Base-by-base conservation (phyloP, 1,140 invertebrate species). In the Neoseiulus cucumeris region DNA sequence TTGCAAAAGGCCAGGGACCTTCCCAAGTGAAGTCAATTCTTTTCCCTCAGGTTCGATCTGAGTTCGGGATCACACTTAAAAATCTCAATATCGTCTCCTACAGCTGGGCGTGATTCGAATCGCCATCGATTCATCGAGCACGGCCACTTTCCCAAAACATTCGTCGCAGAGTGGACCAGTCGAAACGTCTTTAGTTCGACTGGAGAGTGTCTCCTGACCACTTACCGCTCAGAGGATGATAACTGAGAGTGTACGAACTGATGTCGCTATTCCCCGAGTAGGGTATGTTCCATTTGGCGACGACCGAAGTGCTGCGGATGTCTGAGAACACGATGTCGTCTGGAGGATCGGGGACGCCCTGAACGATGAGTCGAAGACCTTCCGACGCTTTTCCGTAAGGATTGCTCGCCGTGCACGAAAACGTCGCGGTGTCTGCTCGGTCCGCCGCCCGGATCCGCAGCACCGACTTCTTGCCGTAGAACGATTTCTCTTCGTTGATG, bases 341-440 rank as follows among this genome's bases (percentile, higher is more conserved):
- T 59, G 51, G 51, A 25, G 51, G 51, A 25, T 59, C 51, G 12
- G 51, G 51, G 14, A 33, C 51, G 22, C 51, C 51, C 51, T 59
- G 51, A 18, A 59, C 51, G 22, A 59, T 59, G 25, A 59, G 45
- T 51, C 65, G 67, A 12, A 74, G 55, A 44, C 72, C 66, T 33
- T 66, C 28, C 7, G 72, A 71, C 20, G 66, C 41, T 39, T 71
- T 68, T 1, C 77, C 77, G 55, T 74, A 71, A 4, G 68, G 65
- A 66, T 79, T 79, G 12, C 70, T 70, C 0, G 74, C 75, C 0
- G 70, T 68, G 68, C 77, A 79, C 0, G 75, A 75, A 69, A 76
- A 79, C 25, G 74, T 73, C 25, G 73, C 76, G 2, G 75, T 74
- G 67, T 79, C 78, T 29, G 67, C 68, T 1, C 71, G 68, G 12